A percentile compares a stretch with the other conserved stretches of the same genome.
phyloP scores from a whole-genome alignment of 2,888 invertebrate genomes.

The Tiliacea aurago region DNA sequence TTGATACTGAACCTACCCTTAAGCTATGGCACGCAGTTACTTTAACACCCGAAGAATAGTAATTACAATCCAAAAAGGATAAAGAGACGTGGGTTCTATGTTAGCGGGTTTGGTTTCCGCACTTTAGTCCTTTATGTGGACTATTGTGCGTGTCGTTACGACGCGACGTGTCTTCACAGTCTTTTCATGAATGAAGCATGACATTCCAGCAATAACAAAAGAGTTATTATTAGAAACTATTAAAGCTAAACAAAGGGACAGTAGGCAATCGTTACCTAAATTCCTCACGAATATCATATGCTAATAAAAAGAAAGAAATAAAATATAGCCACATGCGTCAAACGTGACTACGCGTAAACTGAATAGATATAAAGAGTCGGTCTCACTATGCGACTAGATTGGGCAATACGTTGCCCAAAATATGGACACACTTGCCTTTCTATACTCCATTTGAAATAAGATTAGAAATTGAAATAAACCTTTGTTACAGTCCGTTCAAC shows the following conservation, averaged over 20 bases:
- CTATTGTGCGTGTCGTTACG: too few relatives aligned
- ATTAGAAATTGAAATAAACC: too few relatives aligned
- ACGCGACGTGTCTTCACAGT: too few relatives aligned
- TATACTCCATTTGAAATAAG: too few relatives aligned
- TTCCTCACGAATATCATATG: conserved; percentile 32
- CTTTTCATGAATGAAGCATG: conserved; percentile 19
- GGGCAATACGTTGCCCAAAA: neutral
- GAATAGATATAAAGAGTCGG: neutral
- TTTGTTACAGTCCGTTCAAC: too few relatives aligned
- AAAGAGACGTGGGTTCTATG: neutral
- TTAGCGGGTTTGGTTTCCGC: too few relatives aligned
- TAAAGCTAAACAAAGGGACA: conserved; percentile 2
- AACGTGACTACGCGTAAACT: conserved; percentile 68
- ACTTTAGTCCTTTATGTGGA: too few relatives aligned
- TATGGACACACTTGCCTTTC: neutral
- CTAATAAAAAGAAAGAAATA: conserved; percentile 47
- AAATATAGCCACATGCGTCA: conserved; percentile 41
- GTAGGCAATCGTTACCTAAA: conserved; percentile 27
- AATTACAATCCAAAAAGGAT: neutral
- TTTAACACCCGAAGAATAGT: neutral
- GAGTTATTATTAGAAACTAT: conserved; percentile 10
- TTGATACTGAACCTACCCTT: too few relatives aligned
- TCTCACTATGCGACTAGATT: neutral
- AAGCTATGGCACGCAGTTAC: too few relatives aligned
- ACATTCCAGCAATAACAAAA: neutral